These are phyloP conservation scores for Aratinga solstitialis DNA, from an alignment of 2,797 vertebrate genomes.

Conservation along the genomic window DNA sequence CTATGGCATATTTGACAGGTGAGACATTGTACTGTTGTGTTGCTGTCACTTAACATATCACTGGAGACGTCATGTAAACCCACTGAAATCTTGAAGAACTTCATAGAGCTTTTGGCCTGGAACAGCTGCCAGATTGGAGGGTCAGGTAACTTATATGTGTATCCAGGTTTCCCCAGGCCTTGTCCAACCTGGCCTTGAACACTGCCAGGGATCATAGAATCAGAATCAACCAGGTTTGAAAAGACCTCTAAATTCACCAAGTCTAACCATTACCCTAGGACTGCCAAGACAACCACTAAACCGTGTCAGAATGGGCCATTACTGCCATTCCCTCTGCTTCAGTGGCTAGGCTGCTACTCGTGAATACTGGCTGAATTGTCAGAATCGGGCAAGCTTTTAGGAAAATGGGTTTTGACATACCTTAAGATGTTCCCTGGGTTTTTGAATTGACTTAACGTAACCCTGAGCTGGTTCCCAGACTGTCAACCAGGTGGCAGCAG, in stretches of 20 bases:
- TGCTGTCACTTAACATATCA: not conserved
- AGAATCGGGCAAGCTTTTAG: constrained; percentile 43
- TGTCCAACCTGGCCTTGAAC: not conserved
- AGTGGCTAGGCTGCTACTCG: not conserved
- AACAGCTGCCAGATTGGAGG: not conserved
- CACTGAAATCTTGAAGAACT: not conserved
- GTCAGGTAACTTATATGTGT: not conserved
- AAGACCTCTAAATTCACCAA: not conserved
- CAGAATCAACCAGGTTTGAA: not conserved
- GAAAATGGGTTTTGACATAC: constrained; percentile 49
- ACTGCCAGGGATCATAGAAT: not conserved
- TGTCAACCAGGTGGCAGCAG: constrained; percentile 92
- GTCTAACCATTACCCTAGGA: not conserved
- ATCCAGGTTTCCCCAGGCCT: not conserved
- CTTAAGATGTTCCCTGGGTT: constrained; percentile 39
- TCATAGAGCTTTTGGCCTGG: not conserved
- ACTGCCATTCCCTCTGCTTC: not conserved
- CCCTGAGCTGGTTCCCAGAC: not conserved
- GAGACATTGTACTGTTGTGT: accelerated
- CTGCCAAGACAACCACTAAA: not conserved
- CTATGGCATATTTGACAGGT: not conserved
- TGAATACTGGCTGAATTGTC: not conserved
- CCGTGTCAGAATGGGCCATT: not conserved
- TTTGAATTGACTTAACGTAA: not conserved
- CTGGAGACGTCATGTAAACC: not conserved